Conservation (phyloP, 2,797 vertebrate genomes). For the Phalloptychus januarius region DNA sequence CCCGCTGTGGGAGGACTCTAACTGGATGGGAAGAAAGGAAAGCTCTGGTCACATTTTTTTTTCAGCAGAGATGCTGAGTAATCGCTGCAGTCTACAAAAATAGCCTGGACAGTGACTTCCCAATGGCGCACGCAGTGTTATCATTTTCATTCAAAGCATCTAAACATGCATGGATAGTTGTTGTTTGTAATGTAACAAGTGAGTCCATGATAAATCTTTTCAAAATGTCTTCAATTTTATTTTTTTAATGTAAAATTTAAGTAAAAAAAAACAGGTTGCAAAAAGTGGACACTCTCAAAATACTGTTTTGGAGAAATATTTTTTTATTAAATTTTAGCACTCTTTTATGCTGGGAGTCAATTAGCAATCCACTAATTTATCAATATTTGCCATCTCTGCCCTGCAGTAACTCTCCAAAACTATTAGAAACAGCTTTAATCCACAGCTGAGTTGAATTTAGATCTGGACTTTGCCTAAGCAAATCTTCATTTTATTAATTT, state of each 20-base stretch:
- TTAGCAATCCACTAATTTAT: not conserved
- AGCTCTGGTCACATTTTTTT: conserved; percentile 34
- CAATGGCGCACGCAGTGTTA: conserved; percentile 34
- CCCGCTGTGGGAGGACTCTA: conserved; percentile 44
- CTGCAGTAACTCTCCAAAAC: not conserved
- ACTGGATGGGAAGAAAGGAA: conserved; percentile 37
- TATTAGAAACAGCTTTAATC: not conserved
- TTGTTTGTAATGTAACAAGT: not conserved
- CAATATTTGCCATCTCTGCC: not conserved
- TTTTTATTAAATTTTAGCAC: not conserved
- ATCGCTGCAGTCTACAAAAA: conserved; percentile 46
- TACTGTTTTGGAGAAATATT: not conserved
- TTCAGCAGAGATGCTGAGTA: conserved; percentile 59
- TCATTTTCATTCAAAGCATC: conserved; percentile 55
- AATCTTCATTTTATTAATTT: not conserved
- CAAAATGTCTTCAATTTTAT: not conserved
- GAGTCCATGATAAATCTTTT: not conserved
- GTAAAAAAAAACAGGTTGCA: not conserved
- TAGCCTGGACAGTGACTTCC: conserved; percentile 34
- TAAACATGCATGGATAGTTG: not conserved
- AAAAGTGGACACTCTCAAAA: not conserved
- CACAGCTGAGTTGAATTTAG: not conserved
- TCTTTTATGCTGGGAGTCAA: not conserved
- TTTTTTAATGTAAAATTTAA: not conserved
- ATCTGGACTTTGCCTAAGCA: not conserved